Base-by-base conservation (phyloP, 2,888 invertebrate species). In the Scelioninae gen. 2 region DNA sequence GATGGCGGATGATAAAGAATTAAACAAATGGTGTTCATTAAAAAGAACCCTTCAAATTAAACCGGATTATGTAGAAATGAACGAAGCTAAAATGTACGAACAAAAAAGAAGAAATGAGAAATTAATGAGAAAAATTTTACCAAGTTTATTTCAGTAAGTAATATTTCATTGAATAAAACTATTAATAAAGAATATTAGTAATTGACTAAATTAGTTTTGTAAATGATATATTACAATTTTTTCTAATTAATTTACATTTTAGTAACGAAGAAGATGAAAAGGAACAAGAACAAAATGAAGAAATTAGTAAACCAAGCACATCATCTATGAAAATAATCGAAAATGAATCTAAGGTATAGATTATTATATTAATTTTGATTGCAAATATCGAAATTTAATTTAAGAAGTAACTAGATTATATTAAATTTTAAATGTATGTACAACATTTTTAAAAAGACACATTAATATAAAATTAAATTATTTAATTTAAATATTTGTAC, bases 11-110 rank as follows among this genome's bases (percentile, higher is more conserved):
- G 98, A 98, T 85, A 93, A 91, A 77, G 98, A 98, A 86, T 87
- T 99, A 6, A 98, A 99, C 81, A 91, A 92, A 79, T 99, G 98
- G 99, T 96, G 94, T 78, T 95, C 97, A 0, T 86, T 98, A 2
- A 97, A 96, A 87, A 96, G 93, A 87, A 90, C 95, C 0, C 89
- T 93, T n/a, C 92, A 93, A 81, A 90, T 92, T 79, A 89, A 93
- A 25, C 91, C 94, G 0, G 92, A 93, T 3, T 88, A 92, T 61
- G 91, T 92, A 10, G 98, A 98, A 87, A 89, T 89, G 74, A 91
- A 92, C 63, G 97, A 98, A 73, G 90, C 92, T 9, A 90, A 91
- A 70, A 90, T 91, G 0, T 98, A 92, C 86, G 86, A 89, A 76
- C 90, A 90, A 78, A 96, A 94, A 84, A 92, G 92, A 0, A 88